A percentile compares a stretch with the other conserved stretches of the same genome.
These are phyloP conservation scores for Pelmatolapia mariae DNA, from an alignment of 2,113 vertebrate genomes.

Conservation along the genomic window DNA sequence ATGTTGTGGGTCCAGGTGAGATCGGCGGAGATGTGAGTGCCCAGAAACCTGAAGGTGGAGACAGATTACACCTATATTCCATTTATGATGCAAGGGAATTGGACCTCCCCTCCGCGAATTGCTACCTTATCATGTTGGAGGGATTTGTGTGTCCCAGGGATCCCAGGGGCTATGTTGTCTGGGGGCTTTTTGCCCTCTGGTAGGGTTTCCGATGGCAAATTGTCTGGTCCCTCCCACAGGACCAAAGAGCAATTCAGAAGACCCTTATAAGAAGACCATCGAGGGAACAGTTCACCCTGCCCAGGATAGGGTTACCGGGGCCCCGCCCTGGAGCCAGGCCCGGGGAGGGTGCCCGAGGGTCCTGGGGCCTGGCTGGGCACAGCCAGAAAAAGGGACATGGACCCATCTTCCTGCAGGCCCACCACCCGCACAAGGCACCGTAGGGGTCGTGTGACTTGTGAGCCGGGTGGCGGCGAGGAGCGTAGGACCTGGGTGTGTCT, in stretches of 20 bases:
- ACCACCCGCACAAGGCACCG: neutral
- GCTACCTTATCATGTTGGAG: neutral
- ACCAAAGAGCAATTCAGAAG: neutral
- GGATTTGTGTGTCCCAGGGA: neutral
- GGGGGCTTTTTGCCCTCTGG: rapidly evolving
- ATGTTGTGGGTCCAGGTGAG: neutral
- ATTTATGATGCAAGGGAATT: neutral
- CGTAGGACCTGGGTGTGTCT: neutral
- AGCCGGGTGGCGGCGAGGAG: neutral
- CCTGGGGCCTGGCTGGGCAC: neutral
- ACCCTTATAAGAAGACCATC: neutral
- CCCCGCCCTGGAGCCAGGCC: neutral
- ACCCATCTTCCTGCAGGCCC: neutral
- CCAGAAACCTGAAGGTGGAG: neutral
- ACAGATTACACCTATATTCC: neutral
- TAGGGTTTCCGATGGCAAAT: neutral
- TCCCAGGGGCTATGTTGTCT: neutral
- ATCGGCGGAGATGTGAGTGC: rapidly evolving
- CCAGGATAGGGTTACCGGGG: no score
- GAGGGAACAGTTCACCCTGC: neutral
- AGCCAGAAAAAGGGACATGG: neutral
- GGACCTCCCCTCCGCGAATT: neutral
- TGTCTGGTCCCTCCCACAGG: neutral
- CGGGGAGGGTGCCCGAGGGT: neutral
- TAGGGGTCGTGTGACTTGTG: neutral